Percentiles rank a stretch among this genome's conserved stretches.
phyloP scores from a whole-genome alignment of 2,888 invertebrate genomes.

The Fragum sueziense region DNA sequence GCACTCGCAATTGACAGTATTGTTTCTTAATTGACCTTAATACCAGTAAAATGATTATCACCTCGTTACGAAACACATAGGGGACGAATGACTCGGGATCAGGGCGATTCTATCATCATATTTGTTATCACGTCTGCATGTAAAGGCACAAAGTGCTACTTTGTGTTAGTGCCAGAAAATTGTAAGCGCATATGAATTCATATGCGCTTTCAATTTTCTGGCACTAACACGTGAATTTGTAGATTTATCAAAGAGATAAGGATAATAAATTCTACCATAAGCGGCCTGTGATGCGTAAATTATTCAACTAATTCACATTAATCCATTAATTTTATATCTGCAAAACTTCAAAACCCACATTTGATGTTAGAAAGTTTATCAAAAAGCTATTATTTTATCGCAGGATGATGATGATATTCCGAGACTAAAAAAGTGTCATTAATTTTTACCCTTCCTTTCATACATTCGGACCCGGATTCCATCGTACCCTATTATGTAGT shows the following conservation, averaged over 20 bases:
- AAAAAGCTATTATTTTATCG: neutral
- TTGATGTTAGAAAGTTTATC: constrained; percentile 29
- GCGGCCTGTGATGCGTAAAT: constrained; percentile 14
- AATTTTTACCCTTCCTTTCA: neutral
- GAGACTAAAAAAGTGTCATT: constrained; percentile 13
- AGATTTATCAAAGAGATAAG: constrained; percentile 2
- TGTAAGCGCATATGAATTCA: neutral
- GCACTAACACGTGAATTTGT: neutral
- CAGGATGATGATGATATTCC: constrained; percentile 7
- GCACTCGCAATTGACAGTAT: no score
- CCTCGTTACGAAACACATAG: constrained; percentile 1
- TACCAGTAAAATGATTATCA: neutral
- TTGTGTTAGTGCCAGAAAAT: neutral
- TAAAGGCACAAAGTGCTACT: neutral
- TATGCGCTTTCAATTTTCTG: neutral
- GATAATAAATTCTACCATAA: constrained; percentile 22
- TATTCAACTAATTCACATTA: constrained; percentile 39
- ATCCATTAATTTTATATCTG: constrained; percentile 36
- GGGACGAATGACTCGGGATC: constrained; percentile 2
- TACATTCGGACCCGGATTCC: no score
- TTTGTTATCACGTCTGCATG: neutral
- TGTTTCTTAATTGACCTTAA: constrained; percentile 2
- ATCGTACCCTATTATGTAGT: no score
- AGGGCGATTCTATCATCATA: constrained; percentile 7
- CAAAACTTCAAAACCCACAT: constrained; percentile 2